Conservation (phyloP, 2,888 invertebrate species). For the Opisthograptis luteolata region DNA sequence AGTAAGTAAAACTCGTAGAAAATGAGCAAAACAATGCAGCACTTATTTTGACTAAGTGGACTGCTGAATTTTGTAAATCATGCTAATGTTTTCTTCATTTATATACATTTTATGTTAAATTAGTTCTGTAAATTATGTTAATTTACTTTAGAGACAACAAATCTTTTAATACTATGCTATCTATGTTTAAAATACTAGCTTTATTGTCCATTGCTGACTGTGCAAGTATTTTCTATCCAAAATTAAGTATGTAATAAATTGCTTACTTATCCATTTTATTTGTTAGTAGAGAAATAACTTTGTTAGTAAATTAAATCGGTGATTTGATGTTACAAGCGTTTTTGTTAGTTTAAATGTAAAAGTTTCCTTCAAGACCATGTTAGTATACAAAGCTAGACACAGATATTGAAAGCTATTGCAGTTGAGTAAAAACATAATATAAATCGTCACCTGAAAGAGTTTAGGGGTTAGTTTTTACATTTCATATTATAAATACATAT, state of each 20-base stretch:
- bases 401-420: slow-evolving; percentile 66
- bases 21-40: slow-evolving; percentile 7
- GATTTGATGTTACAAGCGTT: background rate
- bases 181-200: background rate
- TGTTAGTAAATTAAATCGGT: background rate
- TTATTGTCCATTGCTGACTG: background rate
- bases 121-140: slow-evolving; percentile 4
- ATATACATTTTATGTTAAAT: slow-evolving; percentile 1
- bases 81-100: background rate
- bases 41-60: slow-evolving; percentile 8
- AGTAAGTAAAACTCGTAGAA: slow-evolving; percentile 4
- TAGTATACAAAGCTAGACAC: slow-evolving; percentile 77
- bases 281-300: background rate
- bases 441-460: slow-evolving; percentile 75
- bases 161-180: background rate
- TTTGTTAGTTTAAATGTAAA: slow-evolving; percentile 35
- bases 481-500: slow-evolving; percentile 40
- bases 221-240: background rate
- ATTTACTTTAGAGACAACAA: background rate
- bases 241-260: background rate
- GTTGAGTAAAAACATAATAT: slow-evolving; percentile 46
- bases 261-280: too few species aligned
- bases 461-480: slow-evolving; percentile 49
- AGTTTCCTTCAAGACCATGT: slow-evolving; percentile 65
- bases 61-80: slow-evolving; percentile 6